phyloP scores from a whole-genome alignment of 2,113 vertebrate species.

The Bos javanicus region DNA sequence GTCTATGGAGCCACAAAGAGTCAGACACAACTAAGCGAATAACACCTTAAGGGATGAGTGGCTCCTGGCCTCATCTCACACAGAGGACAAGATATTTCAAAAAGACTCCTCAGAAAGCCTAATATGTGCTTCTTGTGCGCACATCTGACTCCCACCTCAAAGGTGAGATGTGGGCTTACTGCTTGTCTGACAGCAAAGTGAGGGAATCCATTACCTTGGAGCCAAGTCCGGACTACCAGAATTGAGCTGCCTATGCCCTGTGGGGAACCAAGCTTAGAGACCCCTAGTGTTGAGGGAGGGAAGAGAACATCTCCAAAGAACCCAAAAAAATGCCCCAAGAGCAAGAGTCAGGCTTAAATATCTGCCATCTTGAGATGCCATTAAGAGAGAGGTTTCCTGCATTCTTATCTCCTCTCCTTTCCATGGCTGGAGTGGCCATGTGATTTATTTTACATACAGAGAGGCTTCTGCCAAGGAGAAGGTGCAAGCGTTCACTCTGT shows the following conservation, averaged over 20 bases:
- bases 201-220: neutral
- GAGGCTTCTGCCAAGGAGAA: neutral
- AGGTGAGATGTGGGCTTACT: neutral
- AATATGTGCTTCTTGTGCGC: neutral
- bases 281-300: neutral
- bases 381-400: neutral
- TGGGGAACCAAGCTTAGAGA: neutral
- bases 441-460: neutral
- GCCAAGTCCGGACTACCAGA: neutral
- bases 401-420: neutral
- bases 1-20: neutral
- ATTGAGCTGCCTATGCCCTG: neutral
- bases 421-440: neutral
- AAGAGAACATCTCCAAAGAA: neutral
- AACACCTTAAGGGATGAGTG: neutral
- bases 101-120: neutral
- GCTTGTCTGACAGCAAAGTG: neutral
- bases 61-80: neutral
- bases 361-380: neutral
- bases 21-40: accelerated
- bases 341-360: neutral
- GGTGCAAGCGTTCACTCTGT: neutral
- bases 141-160: neutral
- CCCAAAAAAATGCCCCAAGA: neutral
- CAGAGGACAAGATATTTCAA: neutral